Evolutionary conservation across 2,888 invertebrate genomes (phyloP).

Genomic region (Lepidochrysops patricia): DNA sequence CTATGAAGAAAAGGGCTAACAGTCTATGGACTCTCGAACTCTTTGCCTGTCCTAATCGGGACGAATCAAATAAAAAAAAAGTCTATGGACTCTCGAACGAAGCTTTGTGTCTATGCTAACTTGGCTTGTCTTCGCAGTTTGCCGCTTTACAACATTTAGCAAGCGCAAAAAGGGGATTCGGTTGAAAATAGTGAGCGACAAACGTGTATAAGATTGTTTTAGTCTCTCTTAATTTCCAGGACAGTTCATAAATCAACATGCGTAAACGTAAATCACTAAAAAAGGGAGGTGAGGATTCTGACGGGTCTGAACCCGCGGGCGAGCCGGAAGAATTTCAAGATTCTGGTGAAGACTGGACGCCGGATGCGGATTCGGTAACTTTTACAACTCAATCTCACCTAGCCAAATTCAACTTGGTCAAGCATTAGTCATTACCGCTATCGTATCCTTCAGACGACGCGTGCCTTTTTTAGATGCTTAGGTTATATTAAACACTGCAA

Average conservation of each 20-base stretch:
- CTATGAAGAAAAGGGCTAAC: no score
- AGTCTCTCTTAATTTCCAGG: constrained; percentile 8
- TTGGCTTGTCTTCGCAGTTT: constrained; percentile 16
- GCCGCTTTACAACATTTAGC: constrained; percentile 3
- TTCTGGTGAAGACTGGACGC: constrained; percentile 73
- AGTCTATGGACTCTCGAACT: no score
- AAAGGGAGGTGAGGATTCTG: constrained; percentile 63
- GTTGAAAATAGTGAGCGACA: not conserved
- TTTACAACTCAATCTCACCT: constrained; percentile 15
- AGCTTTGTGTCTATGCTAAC: constrained; percentile 14
- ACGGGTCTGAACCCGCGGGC: constrained; percentile 57
- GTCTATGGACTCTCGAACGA: not conserved
- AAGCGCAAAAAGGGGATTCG: not conserved
- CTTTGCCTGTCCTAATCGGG: no score
- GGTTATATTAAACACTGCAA: constrained; percentile 28
- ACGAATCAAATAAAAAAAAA: no score
- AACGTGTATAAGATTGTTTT: constrained; percentile 15
- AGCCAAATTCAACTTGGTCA: no score
- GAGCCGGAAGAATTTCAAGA: constrained; percentile 73
- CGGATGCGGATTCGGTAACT: constrained; percentile 67
- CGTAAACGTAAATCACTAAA: constrained; percentile 66
- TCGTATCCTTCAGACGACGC: constrained; percentile 21
- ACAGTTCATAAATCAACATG: constrained; percentile 35
- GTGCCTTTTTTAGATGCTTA: constrained; percentile 22
- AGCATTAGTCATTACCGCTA: not conserved